These are phyloP conservation scores for Pseudorectes ferrugineus DNA, from an alignment of 2,113 vertebrate species.

Conservation along the genomic window DNA sequence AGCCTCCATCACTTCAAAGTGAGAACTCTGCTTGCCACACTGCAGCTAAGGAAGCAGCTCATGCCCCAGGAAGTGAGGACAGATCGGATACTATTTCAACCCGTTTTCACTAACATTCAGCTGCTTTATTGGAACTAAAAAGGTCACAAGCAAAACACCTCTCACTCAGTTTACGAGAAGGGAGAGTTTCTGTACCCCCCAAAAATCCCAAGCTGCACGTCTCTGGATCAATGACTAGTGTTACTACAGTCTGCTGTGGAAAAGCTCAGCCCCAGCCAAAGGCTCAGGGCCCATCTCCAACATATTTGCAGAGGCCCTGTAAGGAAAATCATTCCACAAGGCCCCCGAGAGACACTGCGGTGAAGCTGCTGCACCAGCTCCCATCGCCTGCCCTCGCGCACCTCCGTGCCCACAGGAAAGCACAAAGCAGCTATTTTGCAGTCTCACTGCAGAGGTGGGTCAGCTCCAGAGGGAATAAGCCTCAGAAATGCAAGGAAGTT, in stretches of 20 bases:
- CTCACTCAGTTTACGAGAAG: conserved; percentile 22
- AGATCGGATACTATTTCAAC: not conserved
- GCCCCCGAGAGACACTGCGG: conserved; percentile 5
- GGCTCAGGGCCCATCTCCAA: conserved; percentile 67
- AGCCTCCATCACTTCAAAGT: not conserved
- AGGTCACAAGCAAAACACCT: conserved; percentile 55
- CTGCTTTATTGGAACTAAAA: not conserved
- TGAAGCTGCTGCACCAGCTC: not conserved
- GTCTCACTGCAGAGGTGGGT: not conserved
- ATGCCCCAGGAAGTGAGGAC: not conserved
- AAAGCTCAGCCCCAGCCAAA: conserved; percentile 68
- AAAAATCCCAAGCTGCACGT: conserved; percentile 44
- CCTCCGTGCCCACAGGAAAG: not conserved
- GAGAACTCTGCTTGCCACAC: not conserved
- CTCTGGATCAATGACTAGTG: conserved; percentile 58
- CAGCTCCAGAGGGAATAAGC: not conserved
- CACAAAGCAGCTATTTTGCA: not conserved
- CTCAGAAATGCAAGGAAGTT: not conserved
- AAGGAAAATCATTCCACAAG: conserved; percentile 58
- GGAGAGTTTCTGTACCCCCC: conserved; percentile 51
- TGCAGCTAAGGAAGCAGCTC: not conserved
- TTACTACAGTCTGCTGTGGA: conserved; percentile 61
- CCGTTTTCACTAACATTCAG: not conserved
- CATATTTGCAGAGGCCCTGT: conserved; percentile 65
- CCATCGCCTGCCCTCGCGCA: not conserved